Evolutionary conservation across 2,113 vertebrate genomes (phyloP).

Genomic region (Phocoena sinus): DNA sequence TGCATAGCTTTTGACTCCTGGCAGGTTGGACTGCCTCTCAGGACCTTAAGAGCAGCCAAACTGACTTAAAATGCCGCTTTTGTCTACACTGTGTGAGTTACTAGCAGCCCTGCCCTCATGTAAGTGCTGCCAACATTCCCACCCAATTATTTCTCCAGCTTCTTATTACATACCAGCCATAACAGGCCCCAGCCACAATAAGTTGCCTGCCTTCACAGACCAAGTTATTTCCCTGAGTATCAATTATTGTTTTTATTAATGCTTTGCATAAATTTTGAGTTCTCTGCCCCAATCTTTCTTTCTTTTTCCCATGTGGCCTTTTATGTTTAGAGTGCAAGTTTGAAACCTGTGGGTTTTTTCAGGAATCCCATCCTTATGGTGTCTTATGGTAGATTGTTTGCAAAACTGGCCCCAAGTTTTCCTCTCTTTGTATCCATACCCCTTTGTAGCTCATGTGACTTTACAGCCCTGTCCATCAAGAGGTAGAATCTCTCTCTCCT

Average conservation of each 20-base stretch:
- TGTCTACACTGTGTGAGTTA: rapidly evolving
- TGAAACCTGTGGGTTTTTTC: not conserved
- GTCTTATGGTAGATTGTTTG: not conserved
- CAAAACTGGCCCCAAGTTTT: not conserved
- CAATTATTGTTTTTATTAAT: not conserved
- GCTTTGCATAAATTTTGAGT: not conserved
- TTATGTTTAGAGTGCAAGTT: not conserved
- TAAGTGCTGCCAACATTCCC: not conserved
- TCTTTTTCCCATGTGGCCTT: not conserved
- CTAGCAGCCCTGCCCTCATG: not conserved
- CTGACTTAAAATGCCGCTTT: not conserved
- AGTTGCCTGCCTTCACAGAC: not conserved
- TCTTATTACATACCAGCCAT: not conserved
- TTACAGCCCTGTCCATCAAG: not conserved
- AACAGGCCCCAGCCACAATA: not conserved
- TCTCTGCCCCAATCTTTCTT: not conserved
- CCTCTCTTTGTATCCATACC: not conserved
- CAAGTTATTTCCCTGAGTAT: not conserved
- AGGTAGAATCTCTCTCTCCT: not conserved
- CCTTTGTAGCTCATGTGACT: not conserved
- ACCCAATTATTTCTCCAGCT: not conserved
- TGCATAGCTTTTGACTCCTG: not conserved
- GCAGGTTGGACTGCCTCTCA: not conserved
- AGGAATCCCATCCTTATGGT: not conserved
- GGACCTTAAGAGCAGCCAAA: not conserved